Percentiles rank a stretch among this genome's conserved stretches.
Conservation (phyloP, 2,113 vertebrate genomes). For the Xenopus laevis region DNA sequence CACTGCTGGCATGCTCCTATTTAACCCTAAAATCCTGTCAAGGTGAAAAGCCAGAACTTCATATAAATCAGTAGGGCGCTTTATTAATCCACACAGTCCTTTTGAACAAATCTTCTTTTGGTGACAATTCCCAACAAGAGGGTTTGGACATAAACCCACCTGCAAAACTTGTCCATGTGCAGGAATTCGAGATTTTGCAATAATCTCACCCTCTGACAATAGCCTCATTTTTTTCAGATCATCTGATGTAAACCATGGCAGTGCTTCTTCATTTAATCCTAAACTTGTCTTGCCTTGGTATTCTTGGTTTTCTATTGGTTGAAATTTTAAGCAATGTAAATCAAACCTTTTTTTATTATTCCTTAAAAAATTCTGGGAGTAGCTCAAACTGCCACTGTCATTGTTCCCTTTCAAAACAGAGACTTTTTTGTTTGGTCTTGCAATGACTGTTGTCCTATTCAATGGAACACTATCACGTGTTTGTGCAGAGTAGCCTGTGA, state of each 20-base stretch:
- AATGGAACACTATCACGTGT: conserved; percentile 38
- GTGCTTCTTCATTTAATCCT: neutral
- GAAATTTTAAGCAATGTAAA: conserved; percentile 52
- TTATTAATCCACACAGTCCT: conserved; percentile 79
- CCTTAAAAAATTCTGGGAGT: neutral
- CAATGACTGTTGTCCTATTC: neutral
- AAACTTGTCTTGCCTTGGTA: neutral
- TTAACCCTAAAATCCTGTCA: conserved; percentile 84
- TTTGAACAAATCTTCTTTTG: conserved; percentile 59
- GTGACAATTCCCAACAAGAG: neutral
- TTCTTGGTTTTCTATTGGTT: conserved; percentile 35
- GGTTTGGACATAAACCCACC: conserved; percentile 57
- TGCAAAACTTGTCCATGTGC: conserved; percentile 84
- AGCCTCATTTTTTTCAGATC: conserved; percentile 76
- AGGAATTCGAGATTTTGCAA: conserved; percentile 73
- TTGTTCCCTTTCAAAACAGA: neutral
- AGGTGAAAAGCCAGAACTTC: conserved; percentile 90
- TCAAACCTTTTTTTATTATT: neutral
- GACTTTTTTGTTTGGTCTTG: neutral
- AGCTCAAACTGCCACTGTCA: neutral
- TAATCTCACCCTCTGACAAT: conserved; percentile 61
- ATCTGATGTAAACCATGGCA: conserved; percentile 75
- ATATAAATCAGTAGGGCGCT: conserved; percentile 76
- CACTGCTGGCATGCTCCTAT: conserved; percentile 73
- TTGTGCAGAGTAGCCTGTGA: conserved; percentile 10